Conservation (phyloP, 92 coral and sea anemone species). For the Galaxea fascicularis region DNA sequence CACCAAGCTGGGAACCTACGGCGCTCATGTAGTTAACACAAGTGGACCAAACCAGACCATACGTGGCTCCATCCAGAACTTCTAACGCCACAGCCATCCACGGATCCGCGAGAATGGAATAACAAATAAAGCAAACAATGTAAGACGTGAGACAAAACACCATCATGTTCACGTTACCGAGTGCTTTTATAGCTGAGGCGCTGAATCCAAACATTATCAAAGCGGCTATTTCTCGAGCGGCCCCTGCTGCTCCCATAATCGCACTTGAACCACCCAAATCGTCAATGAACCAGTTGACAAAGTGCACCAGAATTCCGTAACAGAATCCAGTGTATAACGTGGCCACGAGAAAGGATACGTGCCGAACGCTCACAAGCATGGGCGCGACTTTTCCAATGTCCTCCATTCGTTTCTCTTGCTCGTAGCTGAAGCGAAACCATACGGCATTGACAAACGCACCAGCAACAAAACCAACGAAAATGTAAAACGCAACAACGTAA, state of each 20-base stretch:
- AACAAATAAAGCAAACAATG: constrained; percentile 74
- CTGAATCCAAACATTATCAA: constrained; percentile 77
- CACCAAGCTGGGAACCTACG: constrained; percentile 77
- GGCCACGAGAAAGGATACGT: constrained; percentile 72
- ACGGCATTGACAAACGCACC: constrained; percentile 74
- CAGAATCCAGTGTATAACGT: constrained; percentile 85
- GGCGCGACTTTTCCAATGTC: constrained; percentile 64
- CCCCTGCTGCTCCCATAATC: constrained; percentile 93
- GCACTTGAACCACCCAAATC: constrained; percentile 85
- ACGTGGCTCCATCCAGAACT: constrained; percentile 86
- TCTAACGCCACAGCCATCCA: constrained; percentile 93
- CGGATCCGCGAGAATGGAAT: constrained; percentile 78
- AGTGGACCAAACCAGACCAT: constrained; percentile 92
- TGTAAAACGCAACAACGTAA: constrained; percentile 72
- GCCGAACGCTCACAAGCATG: constrained; percentile 58
- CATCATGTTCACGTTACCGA: constrained; percentile 83
- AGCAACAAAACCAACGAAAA: constrained; percentile 82
- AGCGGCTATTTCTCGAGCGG: constrained; percentile 85
- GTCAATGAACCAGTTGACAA: constrained; percentile 96
- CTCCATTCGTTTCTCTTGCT: constrained; percentile 50
- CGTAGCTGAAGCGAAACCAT: constrained; percentile 79
- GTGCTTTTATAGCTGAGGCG: constrained; percentile 65
- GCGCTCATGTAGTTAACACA: constrained; percentile 85
- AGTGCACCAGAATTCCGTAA: constrained; percentile 90
- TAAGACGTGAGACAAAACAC: constrained; percentile 83